Conservation (phyloP, 2,113 vertebrate species). For the Phrynosoma blainvillii region DNA sequence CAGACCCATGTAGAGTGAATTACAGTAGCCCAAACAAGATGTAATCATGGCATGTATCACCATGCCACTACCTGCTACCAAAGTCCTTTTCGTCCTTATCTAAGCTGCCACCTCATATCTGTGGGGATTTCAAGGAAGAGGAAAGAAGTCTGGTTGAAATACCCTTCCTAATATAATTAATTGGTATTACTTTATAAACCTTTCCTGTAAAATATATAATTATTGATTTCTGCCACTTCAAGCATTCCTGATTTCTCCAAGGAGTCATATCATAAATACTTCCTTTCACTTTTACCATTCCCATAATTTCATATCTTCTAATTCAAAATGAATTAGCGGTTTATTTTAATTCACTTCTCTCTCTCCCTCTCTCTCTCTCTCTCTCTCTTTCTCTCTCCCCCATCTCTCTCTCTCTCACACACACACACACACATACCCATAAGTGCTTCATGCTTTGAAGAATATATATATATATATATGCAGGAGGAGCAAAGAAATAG, state of each 20-base stretch:
- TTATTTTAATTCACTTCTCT: not conserved
- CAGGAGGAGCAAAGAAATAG: not conserved
- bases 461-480: not conserved
- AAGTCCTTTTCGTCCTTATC: not conserved
- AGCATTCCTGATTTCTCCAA: slow-evolving; percentile 28
- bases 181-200: slow-evolving; percentile 60
- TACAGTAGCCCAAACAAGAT: too few species aligned
- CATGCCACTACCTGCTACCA: slow-evolving; percentile 38
- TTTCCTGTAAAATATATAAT: slow-evolving; percentile 53
- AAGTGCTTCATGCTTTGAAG: not conserved
- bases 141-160: slow-evolving; percentile 44
- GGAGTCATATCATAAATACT: not conserved
- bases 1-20: too few species aligned
- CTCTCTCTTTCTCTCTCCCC: too few species aligned
- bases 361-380: not conserved
- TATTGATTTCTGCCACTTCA: slow-evolving; percentile 53
- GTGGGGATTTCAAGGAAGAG: not conserved
- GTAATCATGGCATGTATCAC: too few species aligned
- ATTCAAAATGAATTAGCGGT: not conserved
- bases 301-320: slow-evolving; percentile 16
- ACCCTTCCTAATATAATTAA: slow-evolving; percentile 56
- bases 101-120: slow-evolving; percentile 25
- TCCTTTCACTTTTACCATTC: slow-evolving; percentile 20
- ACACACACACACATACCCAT: not conserved
- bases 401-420: too few species aligned